Conservation (phyloP, 1,140 invertebrate species). For the Portunus trituberculatus region DNA sequence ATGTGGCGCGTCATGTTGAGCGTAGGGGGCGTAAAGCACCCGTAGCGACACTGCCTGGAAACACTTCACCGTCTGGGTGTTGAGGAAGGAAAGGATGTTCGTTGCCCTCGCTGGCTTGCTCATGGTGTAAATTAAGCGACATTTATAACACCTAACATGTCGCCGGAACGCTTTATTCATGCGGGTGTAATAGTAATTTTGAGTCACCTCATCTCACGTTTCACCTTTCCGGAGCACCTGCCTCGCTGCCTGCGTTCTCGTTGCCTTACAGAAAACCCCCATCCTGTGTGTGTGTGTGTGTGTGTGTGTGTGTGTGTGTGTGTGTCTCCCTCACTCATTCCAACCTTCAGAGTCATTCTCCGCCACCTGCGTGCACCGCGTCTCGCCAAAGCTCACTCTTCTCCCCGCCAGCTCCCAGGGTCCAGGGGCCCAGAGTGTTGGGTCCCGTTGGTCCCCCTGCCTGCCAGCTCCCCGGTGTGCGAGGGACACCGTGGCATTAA, state of each 20-base stretch:
- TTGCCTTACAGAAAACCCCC: background rate
- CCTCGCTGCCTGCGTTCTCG: background rate
- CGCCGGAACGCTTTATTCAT: background rate
- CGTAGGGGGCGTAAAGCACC: background rate
- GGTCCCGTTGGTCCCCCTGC: background rate
- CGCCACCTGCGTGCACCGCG: background rate
- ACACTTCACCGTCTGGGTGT: background rate
- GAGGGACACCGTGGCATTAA: background rate
- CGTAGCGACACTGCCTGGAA: background rate
- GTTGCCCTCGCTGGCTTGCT: background rate
- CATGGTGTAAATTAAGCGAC: background rate
- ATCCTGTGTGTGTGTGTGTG: slow-evolving; percentile 46
- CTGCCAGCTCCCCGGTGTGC: background rate
- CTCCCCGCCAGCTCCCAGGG: too few relatives aligned
- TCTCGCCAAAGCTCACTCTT: background rate
- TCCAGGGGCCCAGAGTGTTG: background rate
- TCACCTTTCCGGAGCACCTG: background rate
- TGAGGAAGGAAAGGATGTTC: background rate
- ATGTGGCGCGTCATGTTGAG: background rate
- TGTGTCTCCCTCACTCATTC: background rate
- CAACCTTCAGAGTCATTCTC: background rate
- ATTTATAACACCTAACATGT: background rate
- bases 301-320: slow-evolving; percentile 45
- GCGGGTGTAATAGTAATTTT: background rate
- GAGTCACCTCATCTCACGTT: background rate